Conservation (phyloP, 2,888 invertebrate genomes). For the Lycophotia porphyrea region DNA sequence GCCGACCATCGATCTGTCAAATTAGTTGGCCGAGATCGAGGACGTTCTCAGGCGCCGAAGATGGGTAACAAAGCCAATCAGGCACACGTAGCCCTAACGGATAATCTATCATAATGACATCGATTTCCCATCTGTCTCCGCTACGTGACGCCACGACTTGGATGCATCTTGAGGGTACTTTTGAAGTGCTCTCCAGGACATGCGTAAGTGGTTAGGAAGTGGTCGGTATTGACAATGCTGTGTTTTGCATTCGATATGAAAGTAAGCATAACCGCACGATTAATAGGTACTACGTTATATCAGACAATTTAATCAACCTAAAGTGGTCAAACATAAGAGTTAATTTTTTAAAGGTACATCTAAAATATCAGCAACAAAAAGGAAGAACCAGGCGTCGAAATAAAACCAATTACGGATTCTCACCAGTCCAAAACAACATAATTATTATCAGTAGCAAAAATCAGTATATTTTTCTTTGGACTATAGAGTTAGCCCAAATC, state of each 20-base stretch:
- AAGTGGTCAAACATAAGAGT: constrained; percentile 13
- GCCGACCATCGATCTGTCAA: constrained; percentile 88
- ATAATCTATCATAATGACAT: constrained; percentile 90
- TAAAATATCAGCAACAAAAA: background rate
- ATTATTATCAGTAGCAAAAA: background rate
- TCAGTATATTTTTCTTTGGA: too few species aligned
- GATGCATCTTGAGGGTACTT: constrained; percentile 74
- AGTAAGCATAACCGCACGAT: background rate
- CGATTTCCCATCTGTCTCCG: constrained; percentile 85
- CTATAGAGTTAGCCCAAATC: background rate
- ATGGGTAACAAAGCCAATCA: constrained; percentile 89
- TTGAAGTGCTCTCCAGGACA: constrained; percentile 60
- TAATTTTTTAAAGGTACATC: background rate
- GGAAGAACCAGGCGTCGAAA: background rate
- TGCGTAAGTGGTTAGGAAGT: constrained; percentile 52
- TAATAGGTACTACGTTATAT: background rate
- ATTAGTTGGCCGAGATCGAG: constrained; percentile 83
- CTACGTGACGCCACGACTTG: constrained; percentile 79
- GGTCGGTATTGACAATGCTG: constrained; percentile 3
- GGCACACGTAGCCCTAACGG: constrained; percentile 82
- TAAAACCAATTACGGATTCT: background rate
- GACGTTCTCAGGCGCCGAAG: constrained; percentile 84
- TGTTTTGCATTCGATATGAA: background rate
- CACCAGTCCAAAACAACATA: background rate
- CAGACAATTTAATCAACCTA: background rate